A percentile compares a stretch with the other conserved stretches of the same genome.
Conservation (phyloP, 1,140 invertebrate species). For the Ephestia elutella region DNA sequence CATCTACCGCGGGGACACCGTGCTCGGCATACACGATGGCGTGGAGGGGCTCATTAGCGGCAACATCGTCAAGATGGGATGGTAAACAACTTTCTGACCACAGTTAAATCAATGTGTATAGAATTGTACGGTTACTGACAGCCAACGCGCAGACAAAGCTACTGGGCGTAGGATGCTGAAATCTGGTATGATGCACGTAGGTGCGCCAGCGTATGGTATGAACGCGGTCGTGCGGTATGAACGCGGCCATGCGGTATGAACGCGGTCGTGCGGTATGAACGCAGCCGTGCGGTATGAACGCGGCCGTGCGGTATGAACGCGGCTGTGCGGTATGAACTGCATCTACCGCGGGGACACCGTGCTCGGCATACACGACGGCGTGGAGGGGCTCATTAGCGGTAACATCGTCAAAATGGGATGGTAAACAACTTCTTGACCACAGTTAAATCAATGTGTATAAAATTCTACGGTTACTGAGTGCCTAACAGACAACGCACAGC, state of each 20-base stretch:
- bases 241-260: conserved; percentile 98
- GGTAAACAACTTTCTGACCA: conserved; percentile 66
- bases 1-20: conserved; percentile 92
- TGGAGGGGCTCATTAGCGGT: conserved; percentile 94
- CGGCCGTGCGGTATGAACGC: too few species aligned
- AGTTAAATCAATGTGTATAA: too few species aligned
- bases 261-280: too few species aligned
- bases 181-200: conserved; percentile 99
- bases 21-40: conserved; percentile 96
- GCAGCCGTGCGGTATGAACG: too few species aligned
- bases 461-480: too few species aligned
- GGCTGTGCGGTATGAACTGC: conserved; percentile 97
- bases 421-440: conserved; percentile 56
- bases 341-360: conserved; percentile 94
- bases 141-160: too few species aligned
- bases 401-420: conserved; percentile 87
- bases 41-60: conserved; percentile 94
- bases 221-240: conserved; percentile 97
- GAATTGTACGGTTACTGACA: too few species aligned
- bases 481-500: too few species aligned
- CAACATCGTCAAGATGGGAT: conserved; percentile 86
- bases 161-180: too few species aligned
- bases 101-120: too few species aligned
- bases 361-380: conserved; percentile 95
- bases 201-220: conserved; percentile 98